These are phyloP conservation scores for Pachyuromys duprasi DNA, from an alignment of 2,797 vertebrate genomes.

Conservation along the genomic window DNA sequence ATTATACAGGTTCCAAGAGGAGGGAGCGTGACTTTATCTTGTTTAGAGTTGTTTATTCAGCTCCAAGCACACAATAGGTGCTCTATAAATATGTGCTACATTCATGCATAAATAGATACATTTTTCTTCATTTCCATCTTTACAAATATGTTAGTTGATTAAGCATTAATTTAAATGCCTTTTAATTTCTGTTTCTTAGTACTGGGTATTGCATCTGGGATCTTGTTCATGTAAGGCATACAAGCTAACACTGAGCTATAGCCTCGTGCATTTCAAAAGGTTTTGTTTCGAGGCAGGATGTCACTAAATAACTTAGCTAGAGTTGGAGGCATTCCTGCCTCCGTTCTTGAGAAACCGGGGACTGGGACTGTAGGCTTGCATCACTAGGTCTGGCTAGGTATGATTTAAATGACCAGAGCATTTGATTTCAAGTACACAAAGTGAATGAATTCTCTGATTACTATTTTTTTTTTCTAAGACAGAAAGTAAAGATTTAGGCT, in stretches of 20 bases:
- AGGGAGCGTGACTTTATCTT: neutral
- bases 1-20: conserved; percentile 22
- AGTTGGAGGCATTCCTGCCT: too few species aligned
- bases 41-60: neutral
- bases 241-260: neutral
- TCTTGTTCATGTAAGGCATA: neutral
- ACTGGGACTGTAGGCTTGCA: neutral
- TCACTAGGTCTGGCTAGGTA: neutral
- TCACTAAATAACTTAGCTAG: neutral
- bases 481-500: neutral
- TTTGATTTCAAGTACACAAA: conserved; percentile 10
- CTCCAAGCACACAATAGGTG: neutral
- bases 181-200: neutral
- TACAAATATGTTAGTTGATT: conserved; percentile 12
- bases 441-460: neutral
- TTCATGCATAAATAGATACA: neutral
- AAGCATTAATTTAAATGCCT: neutral
- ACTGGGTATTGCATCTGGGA: neutral
- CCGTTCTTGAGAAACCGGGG: neutral
- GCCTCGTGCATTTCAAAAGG: neutral
- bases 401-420: neutral
- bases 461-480: neutral
- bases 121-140: conserved; percentile 14
- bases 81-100: neutral
- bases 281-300: neutral